These are phyloP conservation scores for Glossosoma conforme DNA, from an alignment of 1,140 invertebrate species.

Conservation along the genomic window DNA sequence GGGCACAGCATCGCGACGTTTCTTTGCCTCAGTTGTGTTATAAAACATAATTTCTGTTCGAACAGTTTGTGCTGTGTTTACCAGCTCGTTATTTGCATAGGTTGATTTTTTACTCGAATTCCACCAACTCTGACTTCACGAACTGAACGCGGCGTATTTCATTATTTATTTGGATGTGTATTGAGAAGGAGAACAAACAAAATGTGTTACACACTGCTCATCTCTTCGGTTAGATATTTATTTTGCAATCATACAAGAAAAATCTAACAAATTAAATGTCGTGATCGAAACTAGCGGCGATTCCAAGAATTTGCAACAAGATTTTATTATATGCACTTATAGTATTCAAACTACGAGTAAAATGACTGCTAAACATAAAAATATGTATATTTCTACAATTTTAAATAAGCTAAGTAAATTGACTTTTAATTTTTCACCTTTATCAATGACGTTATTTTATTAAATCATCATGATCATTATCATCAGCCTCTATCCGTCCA, in stretches of 20 bases:
- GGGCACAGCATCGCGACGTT: no score
- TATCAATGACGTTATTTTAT: no score
- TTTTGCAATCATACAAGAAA: background rate
- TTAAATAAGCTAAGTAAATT: no score
- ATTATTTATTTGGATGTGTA: constrained; percentile 13
- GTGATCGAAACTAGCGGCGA: background rate
- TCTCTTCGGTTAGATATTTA: constrained; percentile 6
- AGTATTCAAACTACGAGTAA: background rate
- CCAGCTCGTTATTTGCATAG: constrained; percentile 25
- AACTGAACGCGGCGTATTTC: background rate
- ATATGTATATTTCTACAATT: background rate
- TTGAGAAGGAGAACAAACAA: constrained; percentile 11
- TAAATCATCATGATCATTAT: no score
- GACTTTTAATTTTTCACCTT: no score
- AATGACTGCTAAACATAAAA: background rate
- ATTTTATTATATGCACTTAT: background rate
- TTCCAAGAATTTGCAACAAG: background rate
- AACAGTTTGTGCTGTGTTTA: constrained; percentile 15
- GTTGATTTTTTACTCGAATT: constrained; percentile 29
- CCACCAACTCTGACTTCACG: constrained; percentile 18
- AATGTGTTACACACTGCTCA: constrained; percentile 13
- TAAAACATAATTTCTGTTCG: no score
- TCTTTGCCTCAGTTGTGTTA: no score
- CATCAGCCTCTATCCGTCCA: no score
- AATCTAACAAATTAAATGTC: background rate